Base-by-base conservation (phyloP, 2,888 invertebrate species). In the Chydorus sphaericus region DNA sequence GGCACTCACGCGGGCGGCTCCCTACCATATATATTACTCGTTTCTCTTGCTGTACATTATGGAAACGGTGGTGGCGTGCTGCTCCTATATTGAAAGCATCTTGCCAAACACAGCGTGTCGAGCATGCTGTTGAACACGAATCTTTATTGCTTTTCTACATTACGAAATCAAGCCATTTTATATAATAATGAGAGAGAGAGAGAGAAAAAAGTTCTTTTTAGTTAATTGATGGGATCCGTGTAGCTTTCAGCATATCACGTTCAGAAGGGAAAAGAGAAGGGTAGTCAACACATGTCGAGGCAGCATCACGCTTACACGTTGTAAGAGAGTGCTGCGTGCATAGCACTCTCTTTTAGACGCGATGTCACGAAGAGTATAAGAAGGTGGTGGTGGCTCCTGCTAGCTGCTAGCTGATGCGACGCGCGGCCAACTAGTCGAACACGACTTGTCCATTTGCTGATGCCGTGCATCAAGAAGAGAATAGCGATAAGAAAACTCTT, bases 361-460 rank as follows among this genome's bases (percentile, higher is more conserved):
- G n/a, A n/a, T n/a, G n/a, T n/a, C n/a, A n/a, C n/a, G n/a, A n/a
- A n/a, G n/a, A n/a, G n/a, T n/a, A n/a, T n/a, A n/a, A n/a, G n/a
- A n/a, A n/a, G n/a, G n/a, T n/a, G n/a, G n/a, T n/a, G n/a, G n/a
- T n/a, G n/a, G n/a, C n/a, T n/a, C n/a, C n/a, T n/a, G n/a, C n/a
- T n/a, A n/a, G n/a, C n/a, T n/a, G n/a, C n/a, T n/a, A n/a, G n/a
- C n/a, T n/a, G n/a, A n/a, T n/a, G 26, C 33, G 33, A 33, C 33
- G 33, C 44, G 14, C n/a, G 26, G 44, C 44, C 44, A 44, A 44
- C 44, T 44, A 44, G 44, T 44, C 44, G 52, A 52, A 52, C 52
- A 52, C 52, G 52, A 52, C 52, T 52, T 52, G 52, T 52, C 52
- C 52, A 52, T 52, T 52, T 52, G 52, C 14, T 23, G 18, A 37